Conservation (phyloP, 1,140 invertebrate species). For the Lepidotrigona ventralis region DNA sequence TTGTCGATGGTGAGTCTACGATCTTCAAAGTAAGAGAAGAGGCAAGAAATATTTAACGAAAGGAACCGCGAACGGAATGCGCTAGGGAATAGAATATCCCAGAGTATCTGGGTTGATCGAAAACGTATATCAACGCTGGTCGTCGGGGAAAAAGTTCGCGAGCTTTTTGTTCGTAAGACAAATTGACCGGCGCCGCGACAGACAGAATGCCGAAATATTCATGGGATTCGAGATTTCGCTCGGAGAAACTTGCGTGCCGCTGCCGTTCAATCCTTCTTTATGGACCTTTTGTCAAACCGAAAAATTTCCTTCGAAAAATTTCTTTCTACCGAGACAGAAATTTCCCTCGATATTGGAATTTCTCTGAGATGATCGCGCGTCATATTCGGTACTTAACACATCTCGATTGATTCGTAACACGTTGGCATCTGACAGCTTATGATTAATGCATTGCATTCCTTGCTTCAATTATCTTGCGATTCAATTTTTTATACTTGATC, state of each 20-base stretch:
- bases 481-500: background rate
- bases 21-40: background rate
- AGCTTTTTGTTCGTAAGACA: constrained; percentile 8
- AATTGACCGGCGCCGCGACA: constrained; percentile 8
- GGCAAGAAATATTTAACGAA: background rate
- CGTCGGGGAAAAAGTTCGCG: background rate
- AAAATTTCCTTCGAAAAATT: background rate
- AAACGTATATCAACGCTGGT: background rate
- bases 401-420: background rate
- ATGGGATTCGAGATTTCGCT: background rate
- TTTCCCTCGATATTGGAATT: background rate
- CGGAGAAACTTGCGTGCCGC: background rate
- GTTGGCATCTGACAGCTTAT: background rate
- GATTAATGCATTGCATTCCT: background rate
- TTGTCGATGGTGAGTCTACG: background rate
- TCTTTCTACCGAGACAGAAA: background rate
- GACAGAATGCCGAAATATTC: constrained; percentile 1
- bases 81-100: background rate
- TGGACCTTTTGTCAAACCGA: background rate
- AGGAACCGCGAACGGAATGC: too few species aligned
- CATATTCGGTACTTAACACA: background rate
- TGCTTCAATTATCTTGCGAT: background rate
- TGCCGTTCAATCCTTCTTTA: background rate
- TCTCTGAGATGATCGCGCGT: background rate
- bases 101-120: constrained; percentile 8